Base-by-base conservation (phyloP, 2,797 vertebrate genomes). In the Benthosema pterotum region DNA sequence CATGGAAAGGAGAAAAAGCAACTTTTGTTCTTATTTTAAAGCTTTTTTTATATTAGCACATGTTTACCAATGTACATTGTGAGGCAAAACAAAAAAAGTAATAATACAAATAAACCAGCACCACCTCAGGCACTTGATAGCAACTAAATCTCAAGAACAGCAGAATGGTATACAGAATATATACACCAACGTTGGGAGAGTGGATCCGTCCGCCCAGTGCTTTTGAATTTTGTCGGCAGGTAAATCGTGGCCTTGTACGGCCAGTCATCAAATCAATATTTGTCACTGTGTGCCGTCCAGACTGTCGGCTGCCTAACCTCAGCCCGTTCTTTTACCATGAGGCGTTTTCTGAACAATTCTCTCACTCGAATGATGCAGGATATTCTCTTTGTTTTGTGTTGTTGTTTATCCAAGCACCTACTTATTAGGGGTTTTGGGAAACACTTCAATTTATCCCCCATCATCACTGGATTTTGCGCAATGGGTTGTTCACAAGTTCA, bases 71-170 rank as follows among this genome's bases (percentile, higher is more conserved):
- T 93, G 94, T 95, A 95, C 86, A 95, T 95, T 95, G 94, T 96
- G 95, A 95, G 94, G 95, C 95, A 94, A 97, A 96, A 38, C 32
- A 88, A 92, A 92, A 95, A 80, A 38, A 92, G 87, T 91, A 91
- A 88, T 91, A 91, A 94, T 93, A 93, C 89, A 93, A 95, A 72
- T 92, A 91, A 94, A 93, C 95, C 95, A 99, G 97, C 95, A 98
- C 97, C 98, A 96, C 94, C 94, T 95, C 91, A 99, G 98, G 98
- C 98, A 99, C 98, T 99, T 98, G 93, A 96, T 95, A 96, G 96
- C 96, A 98, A 98, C 95, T 94, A 94, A 98, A 98, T 96, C 93
- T 98, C 92, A 89, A 95, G 93, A 96, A 97, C 94, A 97, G 96
- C 96, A 95, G 94, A 96, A 96, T 95, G 94, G 93, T 97, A 94